phyloP scores from a whole-genome alignment of 2,888 invertebrate species.

The Taenaris catops region DNA sequence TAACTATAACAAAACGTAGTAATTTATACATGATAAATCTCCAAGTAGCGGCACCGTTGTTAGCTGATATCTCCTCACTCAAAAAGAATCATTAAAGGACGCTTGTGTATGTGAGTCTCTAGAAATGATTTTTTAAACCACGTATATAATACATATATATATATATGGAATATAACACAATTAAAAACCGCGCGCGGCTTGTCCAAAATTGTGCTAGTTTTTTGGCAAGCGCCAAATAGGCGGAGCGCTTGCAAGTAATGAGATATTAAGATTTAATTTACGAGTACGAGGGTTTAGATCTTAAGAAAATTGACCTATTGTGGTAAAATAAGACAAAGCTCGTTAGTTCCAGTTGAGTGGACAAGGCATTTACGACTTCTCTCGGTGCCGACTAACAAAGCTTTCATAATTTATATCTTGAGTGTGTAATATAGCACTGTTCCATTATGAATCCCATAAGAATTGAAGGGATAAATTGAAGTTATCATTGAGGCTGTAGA shows the following conservation, averaged over 20 bases:
- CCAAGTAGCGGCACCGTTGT: no score
- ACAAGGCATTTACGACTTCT: conserved; percentile 49
- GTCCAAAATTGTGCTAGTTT: conserved; percentile 34
- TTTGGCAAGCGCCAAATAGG: conserved; percentile 53
- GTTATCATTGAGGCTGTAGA: no score
- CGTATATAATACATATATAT: neutral
- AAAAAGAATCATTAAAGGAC: no score
- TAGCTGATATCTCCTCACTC: no score
- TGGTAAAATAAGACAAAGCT: conserved; percentile 71
- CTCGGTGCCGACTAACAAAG: conserved; percentile 51
- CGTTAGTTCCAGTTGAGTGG: conserved; percentile 66
- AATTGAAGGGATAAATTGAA: conserved; percentile 11
- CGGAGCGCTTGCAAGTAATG: conserved; percentile 71
- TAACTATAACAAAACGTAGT: no score
- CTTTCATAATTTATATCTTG: conserved; percentile 63
- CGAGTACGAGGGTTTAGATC: conserved; percentile 63
- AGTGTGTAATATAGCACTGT: conserved; percentile 48
- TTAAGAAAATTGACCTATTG: conserved; percentile 75
- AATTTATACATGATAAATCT: no score
- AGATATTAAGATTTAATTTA: conserved; percentile 75
- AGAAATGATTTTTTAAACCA: neutral
- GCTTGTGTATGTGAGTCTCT: no score
- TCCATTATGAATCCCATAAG: conserved; percentile 22
- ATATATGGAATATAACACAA: no score
- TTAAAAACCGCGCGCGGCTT: conserved; percentile 19